A percentile compares a stretch with the other conserved stretches of the same genome.
Conservation (phyloP, 2,797 vertebrate genomes). For the Myotis myotis region DNA sequence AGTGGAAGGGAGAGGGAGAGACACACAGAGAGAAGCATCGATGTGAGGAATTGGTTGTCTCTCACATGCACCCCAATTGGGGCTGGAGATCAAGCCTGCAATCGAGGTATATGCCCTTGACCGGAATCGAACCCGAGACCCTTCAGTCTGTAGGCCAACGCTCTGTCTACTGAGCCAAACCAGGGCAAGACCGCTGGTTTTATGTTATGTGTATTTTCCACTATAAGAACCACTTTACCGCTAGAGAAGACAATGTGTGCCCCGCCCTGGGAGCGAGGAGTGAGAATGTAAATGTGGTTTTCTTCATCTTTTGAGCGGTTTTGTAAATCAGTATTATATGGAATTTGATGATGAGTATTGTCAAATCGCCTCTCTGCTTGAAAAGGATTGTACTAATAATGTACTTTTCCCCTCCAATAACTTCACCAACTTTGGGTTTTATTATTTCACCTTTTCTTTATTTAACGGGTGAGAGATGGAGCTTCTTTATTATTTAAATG, state of each 20-base stretch:
- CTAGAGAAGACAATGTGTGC: background rate
- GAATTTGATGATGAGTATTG: background rate
- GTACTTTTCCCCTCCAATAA: background rate
- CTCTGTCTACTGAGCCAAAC: too few species aligned
- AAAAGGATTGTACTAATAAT: background rate
- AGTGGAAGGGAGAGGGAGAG: too few species aligned
- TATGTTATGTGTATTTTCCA: background rate
- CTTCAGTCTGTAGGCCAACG: too few species aligned
- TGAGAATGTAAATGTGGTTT: background rate
- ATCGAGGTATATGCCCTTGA: too few species aligned
- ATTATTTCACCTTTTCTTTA: background rate
- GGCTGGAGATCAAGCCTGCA: too few species aligned
- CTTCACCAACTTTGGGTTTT: background rate
- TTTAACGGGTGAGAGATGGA: background rate
- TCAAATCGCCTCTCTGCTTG: background rate
- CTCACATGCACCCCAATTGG: too few species aligned
- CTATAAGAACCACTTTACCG: background rate
- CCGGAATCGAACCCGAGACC: too few species aligned
- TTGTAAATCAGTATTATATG: background rate
- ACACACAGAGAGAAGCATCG: too few species aligned
- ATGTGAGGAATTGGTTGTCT: too few species aligned
- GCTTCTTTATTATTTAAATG: background rate
- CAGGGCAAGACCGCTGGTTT: background rate
- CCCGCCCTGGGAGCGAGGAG: background rate
- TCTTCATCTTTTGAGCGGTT: background rate